These are phyloP conservation scores for Cinclus mexicanus DNA, from an alignment of 2,113 vertebrate species.

Conservation along the genomic window DNA sequence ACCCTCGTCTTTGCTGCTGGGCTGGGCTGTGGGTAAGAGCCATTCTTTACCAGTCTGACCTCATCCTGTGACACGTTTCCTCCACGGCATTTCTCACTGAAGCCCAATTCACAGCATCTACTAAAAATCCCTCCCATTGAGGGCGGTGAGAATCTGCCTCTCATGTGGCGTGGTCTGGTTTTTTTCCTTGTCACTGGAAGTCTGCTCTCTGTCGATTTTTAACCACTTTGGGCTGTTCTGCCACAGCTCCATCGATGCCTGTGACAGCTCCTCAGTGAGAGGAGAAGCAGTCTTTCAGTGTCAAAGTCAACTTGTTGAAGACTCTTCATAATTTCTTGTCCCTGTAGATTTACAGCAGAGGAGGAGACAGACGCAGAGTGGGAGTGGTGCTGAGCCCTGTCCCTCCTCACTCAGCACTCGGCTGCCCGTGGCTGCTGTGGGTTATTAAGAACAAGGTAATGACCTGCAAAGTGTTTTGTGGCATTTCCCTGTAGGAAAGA, in stretches of 20 bases:
- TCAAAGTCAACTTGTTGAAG: not conserved
- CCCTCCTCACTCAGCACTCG: not conserved
- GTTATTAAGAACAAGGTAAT: not conserved
- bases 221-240: slow-evolving; percentile 1
- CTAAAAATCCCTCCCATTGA: not conserved
- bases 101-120: not conserved
- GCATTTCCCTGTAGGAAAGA: not conserved
- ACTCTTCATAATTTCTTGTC: not conserved
- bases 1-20: not conserved
- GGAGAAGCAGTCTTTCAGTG: not conserved
- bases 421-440: not conserved
- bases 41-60: slow-evolving; percentile 31
- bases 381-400: not conserved
- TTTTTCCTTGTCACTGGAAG: not conserved
- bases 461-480: not conserved
- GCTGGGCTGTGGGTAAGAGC: not conserved
- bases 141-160: not conserved
- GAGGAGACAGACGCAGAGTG: not conserved
- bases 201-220: slow-evolving; percentile 10
- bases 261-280: slow-evolving; percentile 36
- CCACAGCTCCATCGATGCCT: not conserved
- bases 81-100: not conserved
- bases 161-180: not conserved
- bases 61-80: slow-evolving; percentile 14
- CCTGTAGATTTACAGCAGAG: not conserved